Evolutionary conservation across 1,140 invertebrate genomes (phyloP), one percentile per base, ranked within the genome.

Genomic region (Drosophila navojoa): DNA sequence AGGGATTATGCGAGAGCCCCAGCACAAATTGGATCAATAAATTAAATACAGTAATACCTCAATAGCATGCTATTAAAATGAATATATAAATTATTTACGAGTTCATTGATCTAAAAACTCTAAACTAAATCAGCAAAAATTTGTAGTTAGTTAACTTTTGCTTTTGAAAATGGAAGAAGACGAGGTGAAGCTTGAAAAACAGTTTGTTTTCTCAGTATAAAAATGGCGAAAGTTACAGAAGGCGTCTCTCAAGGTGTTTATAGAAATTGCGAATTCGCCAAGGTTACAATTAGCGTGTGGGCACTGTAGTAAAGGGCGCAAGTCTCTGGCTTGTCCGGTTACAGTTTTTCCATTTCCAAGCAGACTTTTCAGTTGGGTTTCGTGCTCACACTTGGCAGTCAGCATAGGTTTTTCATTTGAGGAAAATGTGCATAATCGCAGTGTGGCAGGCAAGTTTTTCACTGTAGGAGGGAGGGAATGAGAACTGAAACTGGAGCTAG

Each of bases 381-480:
- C 6, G 38, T 10, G 47, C 38, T n/a, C n/a, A 9, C 42, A 16
- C 9, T 35, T 15, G 19, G 10, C 7, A n/a, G n/a, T n/a, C n/a
- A n/a, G 4, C 4, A 25, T 13, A 29, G 11, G 58, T 35, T 35
- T 35, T 35, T 4, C 15, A 27, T 10, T 66, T 29, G 22, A 11
- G 7, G 7, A 63, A 64, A 13, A 82, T 84, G 81, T 84, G 81
- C n/a, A 27, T 60, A 13, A 55, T 67, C 49, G 38, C 71, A 19
- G 19, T 77, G 19, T 85, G 77, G 77, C 44, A 80, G 80, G 80
- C 69, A 85, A 85, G 80, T 80, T 5, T 22, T n/a, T 5, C n/a
- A 0, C 4, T 3, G 2, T 13, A 4, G 22, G 13, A 0, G 22
- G 47, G 16, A 7, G 22, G 47, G 16, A 7, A n/a, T 25, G 11